A percentile compares a stretch with the other conserved stretches of the same genome.
These are phyloP conservation scores for Semotilus atromaculatus DNA, from an alignment of 2,797 vertebrate genomes.

Conservation along the genomic window DNA sequence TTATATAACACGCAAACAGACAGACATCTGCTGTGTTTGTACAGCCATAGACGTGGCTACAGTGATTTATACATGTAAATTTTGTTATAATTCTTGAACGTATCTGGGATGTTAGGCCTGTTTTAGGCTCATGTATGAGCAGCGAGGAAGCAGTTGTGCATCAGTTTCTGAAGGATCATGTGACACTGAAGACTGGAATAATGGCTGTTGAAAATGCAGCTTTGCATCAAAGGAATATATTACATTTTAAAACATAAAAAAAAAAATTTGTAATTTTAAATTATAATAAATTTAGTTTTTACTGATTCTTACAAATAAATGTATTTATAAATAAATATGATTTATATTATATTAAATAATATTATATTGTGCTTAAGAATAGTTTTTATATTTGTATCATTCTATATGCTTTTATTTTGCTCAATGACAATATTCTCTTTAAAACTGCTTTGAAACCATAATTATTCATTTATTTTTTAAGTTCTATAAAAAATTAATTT, in stretches of 20 bases:
- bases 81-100: not conserved
- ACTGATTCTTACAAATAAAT: not conserved
- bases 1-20: conserved; percentile 2
- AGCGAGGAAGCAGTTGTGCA: not conserved
- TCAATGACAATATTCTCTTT: not conserved
- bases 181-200: not conserved
- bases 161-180: not conserved
- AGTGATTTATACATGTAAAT: not conserved
- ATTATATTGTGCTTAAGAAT: not conserved
- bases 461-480: not conserved
- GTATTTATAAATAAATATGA: not conserved
- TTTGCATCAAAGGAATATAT: not conserved
- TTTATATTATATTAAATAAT: no score
- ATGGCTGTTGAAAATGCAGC: not conserved
- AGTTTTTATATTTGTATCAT: not conserved
- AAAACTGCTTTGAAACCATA: not conserved
- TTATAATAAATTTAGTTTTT: no score
- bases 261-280: not conserved
- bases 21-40: conserved; percentile 2
- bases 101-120: not conserved
- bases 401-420: not conserved
- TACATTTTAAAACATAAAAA: not conserved
- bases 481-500: not conserved
- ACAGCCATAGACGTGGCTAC: not conserved
- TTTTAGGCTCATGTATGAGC: not conserved